These are phyloP conservation scores for Cromileptes altivelis DNA, from an alignment of 2,113 vertebrate species.

Conservation along the genomic window DNA sequence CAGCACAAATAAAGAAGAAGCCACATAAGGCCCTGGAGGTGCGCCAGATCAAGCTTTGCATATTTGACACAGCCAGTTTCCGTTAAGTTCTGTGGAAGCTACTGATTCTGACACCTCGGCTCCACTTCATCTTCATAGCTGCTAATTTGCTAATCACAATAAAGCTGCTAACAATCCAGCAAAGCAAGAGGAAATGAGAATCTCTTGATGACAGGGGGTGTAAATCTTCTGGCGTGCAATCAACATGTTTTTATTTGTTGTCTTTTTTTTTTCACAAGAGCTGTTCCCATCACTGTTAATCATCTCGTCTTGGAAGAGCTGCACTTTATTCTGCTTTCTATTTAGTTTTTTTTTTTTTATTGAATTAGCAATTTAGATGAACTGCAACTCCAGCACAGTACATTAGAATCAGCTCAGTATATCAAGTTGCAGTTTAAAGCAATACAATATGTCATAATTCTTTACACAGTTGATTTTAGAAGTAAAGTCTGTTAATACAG, in stretches of 20 bases:
- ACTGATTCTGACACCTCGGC: slow-evolving; percentile 55
- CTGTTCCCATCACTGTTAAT: slow-evolving; percentile 25
- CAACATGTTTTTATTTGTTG: slow-evolving; percentile 42
- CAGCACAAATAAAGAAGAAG: neutral
- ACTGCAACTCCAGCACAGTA: neutral
- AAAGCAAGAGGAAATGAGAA: slow-evolving; percentile 46
- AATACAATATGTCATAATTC: slow-evolving; percentile 5
- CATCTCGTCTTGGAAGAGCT: neutral
- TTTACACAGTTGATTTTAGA: slow-evolving; percentile 5
- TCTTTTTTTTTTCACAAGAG: slow-evolving; percentile 5
- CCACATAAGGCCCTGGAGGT: slow-evolving; percentile 28
- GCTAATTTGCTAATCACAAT: slow-evolving; percentile 71
- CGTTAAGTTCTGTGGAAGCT: slow-evolving; percentile 37
- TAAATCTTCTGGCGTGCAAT: slow-evolving; percentile 55
- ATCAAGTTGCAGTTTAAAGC: slow-evolving; percentile 9
- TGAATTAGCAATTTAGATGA: slow-evolving; percentile 34
- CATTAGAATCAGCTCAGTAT: neutral
- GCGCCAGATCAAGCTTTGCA: slow-evolving; percentile 47
- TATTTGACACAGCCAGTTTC: slow-evolving; percentile 48
- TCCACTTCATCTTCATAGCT: slow-evolving; percentile 53
- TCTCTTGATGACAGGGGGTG: slow-evolving; percentile 34
- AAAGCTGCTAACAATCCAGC: slow-evolving; percentile 60
- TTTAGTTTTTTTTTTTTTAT: neutral
- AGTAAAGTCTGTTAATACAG: neutral
- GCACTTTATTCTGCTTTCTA: slow-evolving; percentile 18